Conservation (phyloP, 2,113 vertebrate genomes). For the Cnemophilus loriae region DNA sequence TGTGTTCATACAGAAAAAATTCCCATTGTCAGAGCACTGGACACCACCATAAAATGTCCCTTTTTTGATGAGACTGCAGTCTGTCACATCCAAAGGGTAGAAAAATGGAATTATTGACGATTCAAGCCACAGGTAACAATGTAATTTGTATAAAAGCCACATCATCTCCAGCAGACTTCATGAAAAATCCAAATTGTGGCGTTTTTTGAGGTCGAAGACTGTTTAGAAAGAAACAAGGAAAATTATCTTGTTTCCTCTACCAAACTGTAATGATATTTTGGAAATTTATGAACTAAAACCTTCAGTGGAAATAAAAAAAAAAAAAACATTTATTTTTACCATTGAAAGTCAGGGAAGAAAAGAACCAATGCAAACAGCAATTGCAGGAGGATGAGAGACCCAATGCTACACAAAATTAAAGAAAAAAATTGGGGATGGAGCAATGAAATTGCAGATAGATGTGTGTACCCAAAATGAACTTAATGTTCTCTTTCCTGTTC, state of each 20-base stretch:
- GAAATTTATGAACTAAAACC: not conserved
- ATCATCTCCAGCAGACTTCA: not conserved
- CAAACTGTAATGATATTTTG: not conserved
- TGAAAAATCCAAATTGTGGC: not conserved
- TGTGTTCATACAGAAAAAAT: not conserved
- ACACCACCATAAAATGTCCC: not conserved
- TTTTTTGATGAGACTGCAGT: not conserved
- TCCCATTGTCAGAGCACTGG: not conserved
- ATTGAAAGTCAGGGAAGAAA: not conserved
- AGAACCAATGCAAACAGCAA: not conserved
- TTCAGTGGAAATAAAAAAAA: not conserved
- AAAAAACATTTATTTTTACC: not conserved
- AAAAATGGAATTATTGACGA: not conserved
- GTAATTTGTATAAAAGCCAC: not conserved
- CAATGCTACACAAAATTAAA: not conserved
- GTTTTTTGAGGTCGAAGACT: not conserved
- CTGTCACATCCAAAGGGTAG: not conserved
- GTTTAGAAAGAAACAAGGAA: not conserved
- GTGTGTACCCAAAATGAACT: not conserved
- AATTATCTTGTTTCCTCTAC: not conserved
- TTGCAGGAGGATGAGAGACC: rapidly evolving
- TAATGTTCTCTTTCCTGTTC: not conserved
- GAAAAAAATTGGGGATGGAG: not conserved
- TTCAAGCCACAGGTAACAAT: not conserved
- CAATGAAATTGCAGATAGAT: not conserved